Evolutionary conservation across 2,888 invertebrate genomes (phyloP), one percentile per base, ranked within the genome.

Genomic region (Tribolium freemani): DNA sequence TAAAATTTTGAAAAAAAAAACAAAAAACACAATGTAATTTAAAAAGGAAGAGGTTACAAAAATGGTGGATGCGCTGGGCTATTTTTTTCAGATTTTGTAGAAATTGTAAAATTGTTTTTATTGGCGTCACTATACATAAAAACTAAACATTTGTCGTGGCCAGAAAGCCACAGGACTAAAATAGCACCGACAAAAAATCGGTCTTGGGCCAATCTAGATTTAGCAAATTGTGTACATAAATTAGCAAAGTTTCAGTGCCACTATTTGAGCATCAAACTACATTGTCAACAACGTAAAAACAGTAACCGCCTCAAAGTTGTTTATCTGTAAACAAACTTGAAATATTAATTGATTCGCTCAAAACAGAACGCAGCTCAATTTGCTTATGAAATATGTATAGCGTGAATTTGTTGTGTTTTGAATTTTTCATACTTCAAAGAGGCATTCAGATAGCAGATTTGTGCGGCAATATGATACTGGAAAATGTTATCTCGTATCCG

Each of bases 201-300:
- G 26, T 26, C 26, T 26, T 26, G 0, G 26, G 26, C 26, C 26
- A 5, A 26, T 26, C 5, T 26, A 48, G 30, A 51, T 51, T 61
- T 51, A 50, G 48, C 50, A 38, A 63, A n/a, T 21, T 45, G 30
- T 51, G 63, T 63, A 63, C 63, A 50, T 63, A 63, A 63, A 63
- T 63, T 63, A 63, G 50, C 21, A 60, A 63, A 63, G 50, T 63
- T 63, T 13, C 48, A 9, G 63, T 63, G 31, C 63, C 63, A 63
- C 50, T 50, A 63, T 63, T 63, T 63, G 63, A 26, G 53, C 64
- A 54, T 64, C 64, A 64, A 53, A 64, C 64, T 64, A 64, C 31
- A 64, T 64, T 64, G 64, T 64, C 64, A 64, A 64, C 64, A 64
- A 3, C 10, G 44, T 54, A 64, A 64, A 64, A 64, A 64, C 64